Evolutionary conservation across 2,888 invertebrate genomes (phyloP).

Genomic region (Elegia similella): DNA sequence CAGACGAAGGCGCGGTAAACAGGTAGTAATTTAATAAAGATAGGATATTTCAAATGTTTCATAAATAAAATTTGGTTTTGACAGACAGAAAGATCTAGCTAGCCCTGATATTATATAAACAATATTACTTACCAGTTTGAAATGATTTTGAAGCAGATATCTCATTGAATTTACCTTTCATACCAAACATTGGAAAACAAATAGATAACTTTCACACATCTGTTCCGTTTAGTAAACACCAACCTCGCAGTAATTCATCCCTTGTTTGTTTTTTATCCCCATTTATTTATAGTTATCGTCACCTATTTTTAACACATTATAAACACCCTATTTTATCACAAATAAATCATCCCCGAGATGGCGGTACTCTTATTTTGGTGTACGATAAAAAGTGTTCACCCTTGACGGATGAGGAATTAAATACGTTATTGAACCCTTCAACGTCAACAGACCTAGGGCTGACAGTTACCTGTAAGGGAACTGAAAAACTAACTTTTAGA

Average conservation of each 20-base stretch:
- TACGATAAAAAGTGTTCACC: constrained; percentile 64
- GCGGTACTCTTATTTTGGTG: constrained; percentile 66
- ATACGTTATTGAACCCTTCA: constrained; percentile 46
- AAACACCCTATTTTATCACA: constrained; percentile 24
- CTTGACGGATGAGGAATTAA: constrained; percentile 25
- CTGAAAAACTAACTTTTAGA: too few relatives aligned
- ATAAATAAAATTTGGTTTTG: too few relatives aligned
- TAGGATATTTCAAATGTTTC: too few relatives aligned
- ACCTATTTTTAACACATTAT: constrained; percentile 24
- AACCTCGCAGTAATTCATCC: background rate
- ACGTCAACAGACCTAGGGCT: constrained; percentile 42
- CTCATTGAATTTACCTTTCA: too few relatives aligned
- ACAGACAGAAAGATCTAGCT: too few relatives aligned
- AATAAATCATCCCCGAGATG: constrained; percentile 38
- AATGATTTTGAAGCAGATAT: too few relatives aligned
- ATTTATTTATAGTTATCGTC: constrained; percentile 11
- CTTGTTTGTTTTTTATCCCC: constrained; percentile 21
- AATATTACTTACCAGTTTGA: too few relatives aligned
- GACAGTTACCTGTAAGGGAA: constrained; percentile 34
- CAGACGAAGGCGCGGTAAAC: too few relatives aligned
- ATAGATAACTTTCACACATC: background rate
- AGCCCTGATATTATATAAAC: too few relatives aligned
- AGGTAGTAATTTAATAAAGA: too few relatives aligned
- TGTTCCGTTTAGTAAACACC: background rate
- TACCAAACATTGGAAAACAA: background rate